Conservation (phyloP, 2,888 invertebrate genomes). For the Saturnia japonica region DNA sequence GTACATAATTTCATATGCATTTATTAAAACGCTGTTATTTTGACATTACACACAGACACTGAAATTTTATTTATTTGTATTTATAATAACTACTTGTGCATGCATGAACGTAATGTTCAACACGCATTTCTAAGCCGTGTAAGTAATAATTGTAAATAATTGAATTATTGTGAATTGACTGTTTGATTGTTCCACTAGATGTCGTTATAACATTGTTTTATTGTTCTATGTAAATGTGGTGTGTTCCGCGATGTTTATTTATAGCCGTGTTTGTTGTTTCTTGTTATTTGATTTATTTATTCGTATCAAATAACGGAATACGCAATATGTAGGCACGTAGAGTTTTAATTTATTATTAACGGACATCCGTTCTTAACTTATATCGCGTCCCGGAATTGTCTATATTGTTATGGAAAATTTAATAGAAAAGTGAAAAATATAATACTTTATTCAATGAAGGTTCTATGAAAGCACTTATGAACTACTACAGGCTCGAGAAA, state of each 20-base stretch:
- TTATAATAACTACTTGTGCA: too few relatives aligned
- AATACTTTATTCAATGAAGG: too few relatives aligned
- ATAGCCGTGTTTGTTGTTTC: conserved; percentile 7
- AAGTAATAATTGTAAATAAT: neutral
- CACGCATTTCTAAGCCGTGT: neutral
- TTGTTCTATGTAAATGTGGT: conserved; percentile 9
- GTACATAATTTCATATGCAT: too few relatives aligned
- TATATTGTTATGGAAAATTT: neutral
- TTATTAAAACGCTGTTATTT: too few relatives aligned
- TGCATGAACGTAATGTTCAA: neutral
- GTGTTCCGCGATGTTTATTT: conserved; percentile 4
- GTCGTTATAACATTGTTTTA: neutral
- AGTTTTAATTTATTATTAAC: neutral
- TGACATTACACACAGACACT: too few relatives aligned
- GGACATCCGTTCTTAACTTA: neutral
- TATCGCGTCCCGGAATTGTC: neutral
- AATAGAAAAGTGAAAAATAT: neutral
- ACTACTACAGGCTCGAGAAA: too few relatives aligned
- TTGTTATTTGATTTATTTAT: conserved; percentile 12
- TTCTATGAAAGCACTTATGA: too few relatives aligned
- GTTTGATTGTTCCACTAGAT: conserved; percentile 3
- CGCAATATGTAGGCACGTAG: too few relatives aligned
- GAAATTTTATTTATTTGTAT: too few relatives aligned
- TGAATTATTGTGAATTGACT: conserved; percentile 6
- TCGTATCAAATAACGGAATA: neutral